These are phyloP conservation scores for Larimichthys polyactis DNA, from an alignment of 2,113 vertebrate species.

Conservation along the genomic window DNA sequence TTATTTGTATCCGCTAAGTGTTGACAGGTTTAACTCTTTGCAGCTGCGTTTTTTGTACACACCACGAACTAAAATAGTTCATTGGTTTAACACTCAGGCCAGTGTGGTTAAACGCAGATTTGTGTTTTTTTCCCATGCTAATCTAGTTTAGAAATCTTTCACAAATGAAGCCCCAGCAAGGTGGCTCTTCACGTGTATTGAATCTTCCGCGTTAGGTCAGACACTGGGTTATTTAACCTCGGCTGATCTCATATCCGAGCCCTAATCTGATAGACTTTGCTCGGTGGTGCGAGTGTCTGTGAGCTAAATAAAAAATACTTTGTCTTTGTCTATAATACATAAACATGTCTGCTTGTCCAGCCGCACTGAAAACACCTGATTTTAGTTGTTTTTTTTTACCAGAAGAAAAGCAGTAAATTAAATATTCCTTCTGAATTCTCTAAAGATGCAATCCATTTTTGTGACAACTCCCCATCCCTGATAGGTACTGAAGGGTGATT, in stretches of 20 bases:
- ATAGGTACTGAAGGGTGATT: background rate
- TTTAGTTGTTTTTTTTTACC: background rate
- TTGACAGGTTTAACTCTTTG: no score
- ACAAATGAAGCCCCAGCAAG: background rate
- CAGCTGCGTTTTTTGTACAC: no score
- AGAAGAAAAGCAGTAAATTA: background rate
- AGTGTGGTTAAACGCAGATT: background rate
- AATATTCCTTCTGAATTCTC: background rate
- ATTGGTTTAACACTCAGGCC: no score
- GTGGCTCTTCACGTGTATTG: slow-evolving; percentile 1
- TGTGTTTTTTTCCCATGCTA: background rate
- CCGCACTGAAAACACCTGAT: background rate
- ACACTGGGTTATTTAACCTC: slow-evolving; percentile 18
- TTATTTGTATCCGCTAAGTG: background rate
- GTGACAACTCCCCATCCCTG: background rate
- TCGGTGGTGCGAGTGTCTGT: slow-evolving; percentile 1
- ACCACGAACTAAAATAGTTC: no score
- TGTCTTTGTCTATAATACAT: slow-evolving; percentile 2
- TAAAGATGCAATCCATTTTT: background rate
- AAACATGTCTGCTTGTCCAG: background rate
- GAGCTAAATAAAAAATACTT: slow-evolving; percentile 6
- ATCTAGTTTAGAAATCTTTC: background rate
- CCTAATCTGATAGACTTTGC: slow-evolving; percentile 50
- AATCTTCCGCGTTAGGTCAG: background rate
- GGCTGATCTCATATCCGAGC: slow-evolving; percentile 25